A percentile compares a stretch with the other conserved stretches of the same genome.
Conservation (phyloP, 2,113 vertebrate species). For the Ictalurus punctatus region DNA sequence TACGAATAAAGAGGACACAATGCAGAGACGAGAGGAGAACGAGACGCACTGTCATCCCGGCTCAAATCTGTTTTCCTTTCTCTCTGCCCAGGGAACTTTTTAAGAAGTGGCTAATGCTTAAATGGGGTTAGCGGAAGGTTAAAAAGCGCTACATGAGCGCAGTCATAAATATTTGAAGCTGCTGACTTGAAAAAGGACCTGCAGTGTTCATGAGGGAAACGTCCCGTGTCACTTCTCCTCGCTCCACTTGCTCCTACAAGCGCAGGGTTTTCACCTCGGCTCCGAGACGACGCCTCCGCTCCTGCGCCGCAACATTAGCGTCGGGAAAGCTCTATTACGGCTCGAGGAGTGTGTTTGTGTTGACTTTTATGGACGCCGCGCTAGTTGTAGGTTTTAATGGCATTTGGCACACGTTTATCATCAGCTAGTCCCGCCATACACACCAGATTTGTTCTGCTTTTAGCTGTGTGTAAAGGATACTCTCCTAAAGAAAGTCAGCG, state of each 20-base stretch:
- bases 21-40: not conserved
- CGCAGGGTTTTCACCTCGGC: slow-evolving; percentile 38
- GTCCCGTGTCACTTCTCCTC: slow-evolving; percentile 40
- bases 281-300: slow-evolving; percentile 13
- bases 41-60: slow-evolving; percentile 52
- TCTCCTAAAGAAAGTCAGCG: slow-evolving; percentile 27
- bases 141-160: slow-evolving; percentile 67
- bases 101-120: slow-evolving; percentile 68
- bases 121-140: slow-evolving; percentile 73
- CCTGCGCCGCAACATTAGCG: not conserved
- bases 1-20: not conserved
- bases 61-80: slow-evolving; percentile 57
- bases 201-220: slow-evolving; percentile 50
- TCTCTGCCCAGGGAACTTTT: slow-evolving; percentile 63
- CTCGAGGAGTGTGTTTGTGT: not conserved
- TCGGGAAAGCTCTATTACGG: not conserved
- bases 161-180: slow-evolving; percentile 76
- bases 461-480: slow-evolving; percentile 18
- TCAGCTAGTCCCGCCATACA: not conserved
- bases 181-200: slow-evolving; percentile 58
- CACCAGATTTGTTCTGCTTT: slow-evolving; percentile 14
- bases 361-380: not conserved
- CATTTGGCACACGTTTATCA: not conserved
- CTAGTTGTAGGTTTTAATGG: not conserved
- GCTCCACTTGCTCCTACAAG: slow-evolving; percentile 46